Percentiles rank a stretch among this genome's conserved stretches.
These are phyloP conservation scores for Nothocercus nigrocapillus DNA, from an alignment of 2,113 vertebrate genomes.

Conservation along the genomic window DNA sequence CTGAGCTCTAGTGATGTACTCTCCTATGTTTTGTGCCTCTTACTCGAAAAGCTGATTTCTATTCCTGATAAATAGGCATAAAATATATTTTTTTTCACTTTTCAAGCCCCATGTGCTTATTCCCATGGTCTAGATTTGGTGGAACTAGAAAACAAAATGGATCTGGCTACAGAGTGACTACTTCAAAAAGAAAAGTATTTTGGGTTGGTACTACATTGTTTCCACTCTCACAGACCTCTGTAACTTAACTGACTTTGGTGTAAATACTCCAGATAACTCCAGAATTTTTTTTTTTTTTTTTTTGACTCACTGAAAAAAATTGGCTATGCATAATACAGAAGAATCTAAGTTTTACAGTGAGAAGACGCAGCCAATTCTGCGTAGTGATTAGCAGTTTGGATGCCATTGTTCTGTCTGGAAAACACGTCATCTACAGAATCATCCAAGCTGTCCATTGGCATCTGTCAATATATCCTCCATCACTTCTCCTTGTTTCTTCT, in stretches of 20 bases:
- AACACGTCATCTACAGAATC: constrained; percentile 65
- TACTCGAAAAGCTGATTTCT: background rate
- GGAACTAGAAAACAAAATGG: background rate
- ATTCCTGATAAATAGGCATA: background rate
- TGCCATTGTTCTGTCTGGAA: constrained; percentile 72
- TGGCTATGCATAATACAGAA: constrained; percentile 1
- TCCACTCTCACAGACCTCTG: background rate
- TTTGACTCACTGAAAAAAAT: background rate
- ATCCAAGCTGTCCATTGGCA: constrained; percentile 69
- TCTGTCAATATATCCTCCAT: constrained; percentile 52
- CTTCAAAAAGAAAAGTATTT: background rate
- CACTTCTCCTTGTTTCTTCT: constrained; percentile 18
- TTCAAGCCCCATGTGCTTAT: background rate
- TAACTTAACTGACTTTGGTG: background rate
- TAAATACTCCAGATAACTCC: background rate
- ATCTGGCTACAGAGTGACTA: background rate
- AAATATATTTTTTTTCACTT: background rate
- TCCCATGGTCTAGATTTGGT: background rate
- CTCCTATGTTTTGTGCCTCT: background rate
- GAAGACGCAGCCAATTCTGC: background rate
- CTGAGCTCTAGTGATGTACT: background rate
- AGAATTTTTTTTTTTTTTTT: constrained; percentile 17
- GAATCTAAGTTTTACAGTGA: constrained; percentile 23
- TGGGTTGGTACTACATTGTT: background rate
- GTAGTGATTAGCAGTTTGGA: constrained; percentile 69